These are phyloP conservation scores for Lasioglossum vierecki DNA, from an alignment of 2,888 invertebrate genomes.

Conservation along the genomic window DNA sequence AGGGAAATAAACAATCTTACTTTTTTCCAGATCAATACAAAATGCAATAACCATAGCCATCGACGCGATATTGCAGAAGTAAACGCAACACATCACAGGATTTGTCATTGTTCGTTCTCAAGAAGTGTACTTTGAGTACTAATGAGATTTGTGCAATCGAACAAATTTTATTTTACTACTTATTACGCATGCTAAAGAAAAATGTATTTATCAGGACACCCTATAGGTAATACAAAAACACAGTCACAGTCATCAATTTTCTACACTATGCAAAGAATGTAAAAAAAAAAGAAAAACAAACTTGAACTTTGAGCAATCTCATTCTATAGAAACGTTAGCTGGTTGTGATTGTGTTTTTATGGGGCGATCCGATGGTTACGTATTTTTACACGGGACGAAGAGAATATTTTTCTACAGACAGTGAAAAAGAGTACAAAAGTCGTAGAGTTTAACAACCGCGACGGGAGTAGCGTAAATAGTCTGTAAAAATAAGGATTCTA, in stretches of 20 bases:
- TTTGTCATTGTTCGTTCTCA: not conserved
- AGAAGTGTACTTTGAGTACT: not conserved
- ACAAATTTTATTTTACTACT: not conserved
- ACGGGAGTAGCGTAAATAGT: not conserved
- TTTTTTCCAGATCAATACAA: constrained; percentile 54
- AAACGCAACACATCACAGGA: not conserved
- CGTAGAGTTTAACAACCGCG: not conserved
- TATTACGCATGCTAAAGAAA: not conserved
- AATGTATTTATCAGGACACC: not conserved
- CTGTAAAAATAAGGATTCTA: constrained; percentile 2
- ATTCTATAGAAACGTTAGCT: not conserved
- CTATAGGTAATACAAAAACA: not conserved
- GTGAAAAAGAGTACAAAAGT: constrained; percentile 28
- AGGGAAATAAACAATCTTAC: constrained; percentile 10
- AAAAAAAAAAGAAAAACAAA: not conserved
- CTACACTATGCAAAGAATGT: not conserved
- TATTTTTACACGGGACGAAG: constrained; percentile 12
- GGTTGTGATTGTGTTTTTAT: not conserved
- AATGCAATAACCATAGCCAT: constrained; percentile 39
- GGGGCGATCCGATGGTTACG: not conserved
- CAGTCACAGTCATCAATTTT: not conserved
- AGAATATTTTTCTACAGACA: constrained; percentile 22
- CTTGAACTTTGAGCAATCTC: not conserved
- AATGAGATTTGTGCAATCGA: not conserved
- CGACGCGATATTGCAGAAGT: constrained; percentile 39